Evolutionary conservation across 2,113 vertebrate genomes (phyloP).

Genomic region (Peromyscus leucopus): DNA sequence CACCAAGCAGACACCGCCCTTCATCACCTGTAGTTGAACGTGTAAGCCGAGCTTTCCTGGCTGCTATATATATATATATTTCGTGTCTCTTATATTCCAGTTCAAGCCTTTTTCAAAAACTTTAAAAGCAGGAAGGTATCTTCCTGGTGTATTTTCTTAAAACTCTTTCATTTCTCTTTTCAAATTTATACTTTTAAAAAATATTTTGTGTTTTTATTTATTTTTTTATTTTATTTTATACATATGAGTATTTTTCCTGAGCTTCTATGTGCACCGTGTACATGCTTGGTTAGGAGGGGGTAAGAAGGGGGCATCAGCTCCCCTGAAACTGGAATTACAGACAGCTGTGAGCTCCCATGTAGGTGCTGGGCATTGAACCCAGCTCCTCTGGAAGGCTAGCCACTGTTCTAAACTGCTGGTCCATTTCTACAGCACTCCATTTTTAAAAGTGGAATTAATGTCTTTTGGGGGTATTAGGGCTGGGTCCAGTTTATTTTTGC

Average conservation of each 20-base stretch:
- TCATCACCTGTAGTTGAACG: neutral
- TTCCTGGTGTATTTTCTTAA: neutral
- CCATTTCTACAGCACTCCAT: neutral
- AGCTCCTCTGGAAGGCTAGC: neutral
- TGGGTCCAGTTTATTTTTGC: neutral
- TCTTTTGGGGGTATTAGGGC: neutral
- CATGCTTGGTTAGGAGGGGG: neutral
- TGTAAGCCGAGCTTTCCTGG: neutral
- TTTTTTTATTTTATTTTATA: neutral
- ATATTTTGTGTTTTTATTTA: neutral
- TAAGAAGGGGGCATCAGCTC: neutral
- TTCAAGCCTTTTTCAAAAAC: neutral
- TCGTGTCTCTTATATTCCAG: neutral
- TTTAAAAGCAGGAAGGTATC: constrained; percentile 3
- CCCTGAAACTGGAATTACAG: neutral
- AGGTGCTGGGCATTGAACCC: neutral
- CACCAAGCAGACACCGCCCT: neutral
- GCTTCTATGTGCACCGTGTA: neutral
- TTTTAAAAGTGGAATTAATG: neutral
- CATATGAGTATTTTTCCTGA: neutral
- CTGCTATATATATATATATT: neutral
- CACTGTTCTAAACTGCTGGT: neutral
- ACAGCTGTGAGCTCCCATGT: neutral
- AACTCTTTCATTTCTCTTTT: constrained; percentile 1
- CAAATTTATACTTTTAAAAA: neutral